Conservation (phyloP, 2,888 invertebrate genomes). For the Sipha maydis region DNA sequence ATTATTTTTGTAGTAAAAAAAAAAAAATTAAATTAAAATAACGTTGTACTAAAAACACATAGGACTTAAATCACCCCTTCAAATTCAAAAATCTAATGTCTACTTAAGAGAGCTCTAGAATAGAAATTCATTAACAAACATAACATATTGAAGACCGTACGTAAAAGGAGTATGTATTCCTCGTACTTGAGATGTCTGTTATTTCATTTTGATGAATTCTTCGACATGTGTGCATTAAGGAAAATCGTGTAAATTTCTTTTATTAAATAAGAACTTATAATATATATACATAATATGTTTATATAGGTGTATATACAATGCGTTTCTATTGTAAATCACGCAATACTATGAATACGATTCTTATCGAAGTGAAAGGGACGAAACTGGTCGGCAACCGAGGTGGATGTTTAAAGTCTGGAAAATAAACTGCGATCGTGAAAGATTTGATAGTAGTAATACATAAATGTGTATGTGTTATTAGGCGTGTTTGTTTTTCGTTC, state of each 20-base stretch:
- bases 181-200: neutral
- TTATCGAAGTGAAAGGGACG: constrained; percentile 13
- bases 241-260: neutral
- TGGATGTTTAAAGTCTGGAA: no score
- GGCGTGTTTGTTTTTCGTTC: neutral
- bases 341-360: neutral
- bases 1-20: no score
- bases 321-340: neutral
- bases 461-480: neutral
- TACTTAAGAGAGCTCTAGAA: no score
- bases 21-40: no score
- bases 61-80: no score
- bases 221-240: neutral
- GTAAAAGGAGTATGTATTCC: neutral
- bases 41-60: no score
- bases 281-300: no score
- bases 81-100: no score
- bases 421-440: no score
- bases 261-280: neutral
- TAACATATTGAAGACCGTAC: no score
- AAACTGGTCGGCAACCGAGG: neutral
- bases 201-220: neutral
- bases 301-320: neutral
- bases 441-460: neutral
- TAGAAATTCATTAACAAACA: no score